phyloP scores from a whole-genome alignment of 2,113 vertebrate species.

The Theristicus caerulescens region DNA sequence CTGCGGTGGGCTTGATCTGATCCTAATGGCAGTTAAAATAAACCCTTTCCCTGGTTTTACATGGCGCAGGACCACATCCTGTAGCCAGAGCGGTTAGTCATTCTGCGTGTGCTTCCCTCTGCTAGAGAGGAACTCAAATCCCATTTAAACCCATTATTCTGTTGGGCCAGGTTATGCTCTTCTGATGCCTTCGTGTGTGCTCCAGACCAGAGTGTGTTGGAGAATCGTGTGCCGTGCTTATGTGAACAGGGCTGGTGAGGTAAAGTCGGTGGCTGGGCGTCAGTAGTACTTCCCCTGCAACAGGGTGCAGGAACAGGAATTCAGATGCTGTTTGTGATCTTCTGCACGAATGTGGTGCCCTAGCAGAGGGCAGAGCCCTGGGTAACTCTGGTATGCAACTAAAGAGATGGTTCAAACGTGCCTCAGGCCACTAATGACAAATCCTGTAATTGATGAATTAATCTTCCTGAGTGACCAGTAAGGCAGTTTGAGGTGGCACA shows the following conservation, averaged over 20 bases:
- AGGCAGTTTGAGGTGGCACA: not conserved
- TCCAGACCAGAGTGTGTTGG: not conserved
- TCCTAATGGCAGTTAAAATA: not conserved
- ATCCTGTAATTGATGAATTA: not conserved
- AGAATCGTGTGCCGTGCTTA: accelerated
- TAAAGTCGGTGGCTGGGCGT: not conserved
- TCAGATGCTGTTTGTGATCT: not conserved
- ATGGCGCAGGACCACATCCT: not conserved
- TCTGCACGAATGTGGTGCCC: not conserved
- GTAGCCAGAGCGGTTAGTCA: not conserved
- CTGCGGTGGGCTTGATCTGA: not conserved
- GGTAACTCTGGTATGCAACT: not conserved
- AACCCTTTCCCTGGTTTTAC: not conserved
- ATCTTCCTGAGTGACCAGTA: not conserved
- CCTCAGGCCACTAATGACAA: not conserved
- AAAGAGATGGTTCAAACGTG: not conserved
- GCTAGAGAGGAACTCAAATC: not conserved
- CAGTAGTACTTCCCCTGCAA: not conserved
- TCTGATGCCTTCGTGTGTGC: not conserved
- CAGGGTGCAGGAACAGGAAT: not conserved
- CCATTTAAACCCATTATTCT: not conserved
- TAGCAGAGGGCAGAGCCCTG: not conserved
- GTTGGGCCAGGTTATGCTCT: not conserved
- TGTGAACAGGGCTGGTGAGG: not conserved
- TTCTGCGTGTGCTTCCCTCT: not conserved